These are phyloP conservation scores for Lineus longissimus DNA, from an alignment of 1,140 invertebrate genomes.

Conservation along the genomic window DNA sequence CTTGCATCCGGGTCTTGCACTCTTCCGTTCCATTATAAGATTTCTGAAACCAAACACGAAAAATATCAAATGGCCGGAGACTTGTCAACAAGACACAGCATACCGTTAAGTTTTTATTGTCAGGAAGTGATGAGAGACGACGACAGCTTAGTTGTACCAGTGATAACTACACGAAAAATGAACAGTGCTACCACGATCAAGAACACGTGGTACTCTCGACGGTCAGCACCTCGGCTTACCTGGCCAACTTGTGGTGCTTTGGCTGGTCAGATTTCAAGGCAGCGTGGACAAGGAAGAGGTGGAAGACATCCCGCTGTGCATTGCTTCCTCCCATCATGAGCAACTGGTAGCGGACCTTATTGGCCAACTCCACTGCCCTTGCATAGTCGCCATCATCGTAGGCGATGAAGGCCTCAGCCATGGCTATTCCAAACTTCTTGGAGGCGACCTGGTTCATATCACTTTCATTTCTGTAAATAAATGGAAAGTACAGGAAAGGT, in stretches of 20 bases:
- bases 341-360: slow-evolving; percentile 53
- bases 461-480: slow-evolving; percentile 20
- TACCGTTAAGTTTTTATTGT: too few relatives aligned
- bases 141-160: too few relatives aligned
- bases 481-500: background rate
- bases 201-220: too few relatives aligned
- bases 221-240: too few relatives aligned
- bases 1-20: too few relatives aligned
- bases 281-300: slow-evolving; percentile 52
- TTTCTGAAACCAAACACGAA: too few relatives aligned
- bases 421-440: slow-evolving; percentile 29
- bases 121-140: too few relatives aligned
- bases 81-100: too few relatives aligned
- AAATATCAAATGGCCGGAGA: too few relatives aligned
- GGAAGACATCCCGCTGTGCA: slow-evolving; percentile 57
- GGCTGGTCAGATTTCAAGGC: slow-evolving; percentile 43
- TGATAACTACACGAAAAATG: too few relatives aligned
- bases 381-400: slow-evolving; percentile 48
- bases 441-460: slow-evolving; percentile 29
- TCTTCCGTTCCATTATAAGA: too few relatives aligned
- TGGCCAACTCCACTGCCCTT: slow-evolving; percentile 49
- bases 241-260: slow-evolving; percentile 28
- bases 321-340: slow-evolving; percentile 57
- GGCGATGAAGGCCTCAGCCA: slow-evolving; percentile 50
- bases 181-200: too few relatives aligned